Evolutionary conservation across 2,113 vertebrate genomes (phyloP).

Genomic region (Oxyura jamaicensis): DNA sequence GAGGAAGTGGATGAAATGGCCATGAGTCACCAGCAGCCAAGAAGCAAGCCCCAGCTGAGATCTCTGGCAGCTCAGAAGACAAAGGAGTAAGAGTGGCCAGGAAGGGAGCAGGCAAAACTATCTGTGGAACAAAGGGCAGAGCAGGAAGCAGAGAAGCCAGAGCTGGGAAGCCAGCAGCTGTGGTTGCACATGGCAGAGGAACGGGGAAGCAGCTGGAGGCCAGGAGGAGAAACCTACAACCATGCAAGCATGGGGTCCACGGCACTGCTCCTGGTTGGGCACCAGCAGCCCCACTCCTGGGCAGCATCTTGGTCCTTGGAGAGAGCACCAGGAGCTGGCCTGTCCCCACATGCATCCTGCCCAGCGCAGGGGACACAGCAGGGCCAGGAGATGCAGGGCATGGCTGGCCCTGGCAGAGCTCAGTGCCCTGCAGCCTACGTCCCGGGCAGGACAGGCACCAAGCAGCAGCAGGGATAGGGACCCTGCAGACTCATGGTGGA

Average conservation of each 20-base stretch:
- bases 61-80: not conserved
- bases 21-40: not conserved
- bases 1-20: not conserved
- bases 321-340: not conserved
- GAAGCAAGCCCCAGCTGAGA: not conserved
- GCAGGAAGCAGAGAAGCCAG: not conserved
- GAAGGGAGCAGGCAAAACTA: not conserved
- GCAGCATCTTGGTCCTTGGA: not conserved
- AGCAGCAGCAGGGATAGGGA: not conserved
- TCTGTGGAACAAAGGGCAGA: not conserved
- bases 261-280: not conserved
- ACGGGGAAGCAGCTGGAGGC: accelerated
- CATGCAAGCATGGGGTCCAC: accelerated
- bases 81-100: not conserved
- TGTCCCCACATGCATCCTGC: accelerated
- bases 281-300: not conserved
- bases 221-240: not conserved
- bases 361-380: not conserved
- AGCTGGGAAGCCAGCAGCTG: not conserved
- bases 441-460: not conserved
- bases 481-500: accelerated
- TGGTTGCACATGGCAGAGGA: not conserved
- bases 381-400: not conserved
- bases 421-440: not conserved
- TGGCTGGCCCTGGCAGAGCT: accelerated